Evolutionary conservation across 2,113 vertebrate genomes (phyloP), one percentile per base, ranked within the genome.

Genomic region (Thryonomys swinderianus): DNA sequence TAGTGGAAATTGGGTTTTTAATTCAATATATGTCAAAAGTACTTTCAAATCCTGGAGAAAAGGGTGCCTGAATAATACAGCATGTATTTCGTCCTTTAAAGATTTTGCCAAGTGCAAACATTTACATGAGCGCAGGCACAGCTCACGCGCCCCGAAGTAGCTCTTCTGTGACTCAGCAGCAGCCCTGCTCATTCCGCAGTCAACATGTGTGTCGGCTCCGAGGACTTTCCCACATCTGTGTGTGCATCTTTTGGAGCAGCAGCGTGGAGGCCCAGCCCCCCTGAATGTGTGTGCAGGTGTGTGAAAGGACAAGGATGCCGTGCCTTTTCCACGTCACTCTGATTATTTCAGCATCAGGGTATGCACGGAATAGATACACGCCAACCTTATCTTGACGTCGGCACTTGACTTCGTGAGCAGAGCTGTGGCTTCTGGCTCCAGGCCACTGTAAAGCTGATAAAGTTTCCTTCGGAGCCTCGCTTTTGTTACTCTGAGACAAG

Each of bases 51-150:
- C 40, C 84, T 17, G 53, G 73, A 67, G 74, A 51, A 94, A 93
- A 90, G 64, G 93, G 96, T 96, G 57, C 48, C 86, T 82, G 42
- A 93, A 61, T 94, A 71, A 88, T 69, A 53, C 20, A 97, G 82
- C 57, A 92, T 93, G 95, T 92, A 69, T 95, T 93, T 97, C 97
- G 94, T 74, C 90, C 81, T 97, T 98, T 97, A 96, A 97, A 96
- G 91, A 73, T 91, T 67, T 97, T 97, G 97, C 81, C 59, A 97
- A 90, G 83, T 97, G 62, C 48, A 96, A 97, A 92, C 71, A 88
- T 84, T 98, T 96, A 88, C 25, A 95, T 92, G 96, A 80, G 95
- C 51, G 79, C 74, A 95, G 96, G 83, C 84, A 86, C 62, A 88
- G 69, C 95, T 92, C 64, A 80, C 85, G 32, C 40, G 90, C 71